Percentiles rank a stretch among this genome's conserved stretches.
Evolutionary conservation across 2,888 invertebrate species (phyloP).

Genomic region (Apamea crenata): DNA sequence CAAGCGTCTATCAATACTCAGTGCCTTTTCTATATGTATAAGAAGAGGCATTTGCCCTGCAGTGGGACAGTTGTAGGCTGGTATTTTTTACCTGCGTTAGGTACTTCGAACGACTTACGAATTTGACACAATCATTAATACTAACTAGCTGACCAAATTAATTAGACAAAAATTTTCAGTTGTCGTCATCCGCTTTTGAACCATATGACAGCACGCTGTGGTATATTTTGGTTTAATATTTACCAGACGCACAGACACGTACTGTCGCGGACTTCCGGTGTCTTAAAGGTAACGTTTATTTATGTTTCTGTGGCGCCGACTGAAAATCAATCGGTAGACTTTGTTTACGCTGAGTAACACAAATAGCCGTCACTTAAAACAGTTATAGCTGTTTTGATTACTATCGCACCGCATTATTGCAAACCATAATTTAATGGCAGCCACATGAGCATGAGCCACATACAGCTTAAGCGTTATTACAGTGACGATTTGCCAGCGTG

Average conservation of each 20-base stretch:
- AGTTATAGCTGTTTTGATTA: constrained; percentile 19
- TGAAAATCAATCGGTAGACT: constrained; percentile 22
- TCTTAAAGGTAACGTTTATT: constrained; percentile 25
- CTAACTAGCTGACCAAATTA: constrained; percentile 1
- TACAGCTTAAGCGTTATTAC: not conserved
- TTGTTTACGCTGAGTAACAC: constrained; percentile 33
- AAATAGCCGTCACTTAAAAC: constrained; percentile 43
- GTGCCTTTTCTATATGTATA: not conserved
- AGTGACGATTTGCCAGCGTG: not conserved
- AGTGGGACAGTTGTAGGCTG: not conserved
- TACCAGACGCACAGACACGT: not conserved
- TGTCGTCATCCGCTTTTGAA: not conserved
- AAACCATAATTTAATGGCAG: constrained; percentile 18
- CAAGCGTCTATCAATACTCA: not conserved
- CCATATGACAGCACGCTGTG: too few relatives aligned
- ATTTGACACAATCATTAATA: not conserved
- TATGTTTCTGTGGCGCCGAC: not conserved
- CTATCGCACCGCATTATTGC: not conserved
- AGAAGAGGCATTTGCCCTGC: not conserved
- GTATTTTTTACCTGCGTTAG: not conserved
- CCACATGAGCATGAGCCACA: not conserved
- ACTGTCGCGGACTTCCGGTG: not conserved
- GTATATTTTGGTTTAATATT: not conserved
- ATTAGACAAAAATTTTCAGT: not conserved
- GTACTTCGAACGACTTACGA: not conserved